A percentile compares a stretch with the other conserved stretches of the same genome.
Conservation (phyloP, 2,797 vertebrate genomes). For the Denticeps clupeoides region DNA sequence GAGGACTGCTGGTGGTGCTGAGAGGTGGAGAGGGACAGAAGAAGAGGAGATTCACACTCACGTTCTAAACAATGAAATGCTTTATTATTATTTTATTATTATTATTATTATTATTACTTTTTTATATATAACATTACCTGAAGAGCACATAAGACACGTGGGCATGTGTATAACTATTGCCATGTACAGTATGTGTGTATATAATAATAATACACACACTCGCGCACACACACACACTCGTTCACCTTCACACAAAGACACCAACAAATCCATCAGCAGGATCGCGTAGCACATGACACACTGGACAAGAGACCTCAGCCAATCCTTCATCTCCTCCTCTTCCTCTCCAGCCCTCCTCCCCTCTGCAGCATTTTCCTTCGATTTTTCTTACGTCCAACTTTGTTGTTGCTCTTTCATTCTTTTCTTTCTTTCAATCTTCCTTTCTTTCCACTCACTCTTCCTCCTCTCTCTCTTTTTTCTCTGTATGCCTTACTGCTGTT, state of each 20-base stretch:
- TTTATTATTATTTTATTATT: conserved; percentile 41
- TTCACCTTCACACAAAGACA: conserved; percentile 18
- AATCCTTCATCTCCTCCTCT: conserved; percentile 29
- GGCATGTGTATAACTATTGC: conserved; percentile 63
- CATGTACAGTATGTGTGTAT: conserved; percentile 32
- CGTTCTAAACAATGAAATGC: conserved; percentile 38
- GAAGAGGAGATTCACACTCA: conserved; percentile 44
- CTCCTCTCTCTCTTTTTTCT: conserved; percentile 40
- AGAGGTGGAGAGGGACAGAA: conserved; percentile 41
- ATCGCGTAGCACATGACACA: conserved; percentile 61
- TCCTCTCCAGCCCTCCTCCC: conserved; percentile 5
- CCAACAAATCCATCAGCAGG: conserved; percentile 43
- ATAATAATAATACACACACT: neutral
- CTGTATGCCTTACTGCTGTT: conserved; percentile 72
- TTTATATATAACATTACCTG: conserved; percentile 50
- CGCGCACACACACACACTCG: conserved; percentile 1
- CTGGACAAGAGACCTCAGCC: conserved; percentile 61
- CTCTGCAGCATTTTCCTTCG: conserved; percentile 16
- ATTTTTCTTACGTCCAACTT: conserved; percentile 1
- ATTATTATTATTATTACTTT: conserved; percentile 46
- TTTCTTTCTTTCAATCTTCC: conserved; percentile 10
- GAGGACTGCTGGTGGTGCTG: conserved; percentile 39
- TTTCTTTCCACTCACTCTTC: conserved; percentile 12
- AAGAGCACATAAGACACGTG: conserved; percentile 64
- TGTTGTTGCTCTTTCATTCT: too few species aligned